Percentiles rank a stretch among this genome's conserved stretches.
These are phyloP conservation scores for Leucophenga maculata DNA, from an alignment of 2,888 invertebrate species.

Conservation along the genomic window DNA sequence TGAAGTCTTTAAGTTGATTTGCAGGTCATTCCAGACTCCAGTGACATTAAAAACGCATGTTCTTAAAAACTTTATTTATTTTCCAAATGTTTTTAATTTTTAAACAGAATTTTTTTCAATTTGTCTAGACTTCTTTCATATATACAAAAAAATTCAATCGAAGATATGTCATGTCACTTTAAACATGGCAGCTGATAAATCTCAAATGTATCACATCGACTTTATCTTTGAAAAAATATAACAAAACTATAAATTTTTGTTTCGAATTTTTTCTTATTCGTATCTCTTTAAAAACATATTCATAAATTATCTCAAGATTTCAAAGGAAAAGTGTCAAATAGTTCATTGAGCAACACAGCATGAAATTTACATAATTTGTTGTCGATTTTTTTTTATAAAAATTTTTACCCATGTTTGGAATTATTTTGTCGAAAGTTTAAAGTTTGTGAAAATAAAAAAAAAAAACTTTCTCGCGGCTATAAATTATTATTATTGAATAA, in stretches of 20 bases:
- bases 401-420: not conserved
- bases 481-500: not conserved
- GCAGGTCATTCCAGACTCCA: too few relatives aligned
- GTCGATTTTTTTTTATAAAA: not conserved
- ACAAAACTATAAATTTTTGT: not conserved
- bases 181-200: slow-evolving; percentile 64
- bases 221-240: slow-evolving; percentile 29
- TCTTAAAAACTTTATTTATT: too few relatives aligned
- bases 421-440: not conserved
- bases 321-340: slow-evolving; percentile 53
- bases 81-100: too few relatives aligned
- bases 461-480: not conserved
- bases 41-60: too few relatives aligned
- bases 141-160: slow-evolving; percentile 18
- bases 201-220: slow-evolving; percentile 33
- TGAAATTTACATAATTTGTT: slow-evolving; percentile 56
- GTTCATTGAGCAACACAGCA: slow-evolving; percentile 57
- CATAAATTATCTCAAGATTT: slow-evolving; percentile 47
- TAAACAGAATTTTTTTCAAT: too few relatives aligned
- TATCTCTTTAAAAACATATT: slow-evolving; percentile 49
- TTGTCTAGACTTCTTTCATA: too few relatives aligned
- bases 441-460: not conserved
- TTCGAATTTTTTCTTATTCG: not conserved
- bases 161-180: slow-evolving; percentile 62
- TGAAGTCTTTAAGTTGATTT: too few relatives aligned